Evolutionary conservation across 23 tunicate species (phyloP).

Genomic region (Trididemnum miniatum): DNA sequence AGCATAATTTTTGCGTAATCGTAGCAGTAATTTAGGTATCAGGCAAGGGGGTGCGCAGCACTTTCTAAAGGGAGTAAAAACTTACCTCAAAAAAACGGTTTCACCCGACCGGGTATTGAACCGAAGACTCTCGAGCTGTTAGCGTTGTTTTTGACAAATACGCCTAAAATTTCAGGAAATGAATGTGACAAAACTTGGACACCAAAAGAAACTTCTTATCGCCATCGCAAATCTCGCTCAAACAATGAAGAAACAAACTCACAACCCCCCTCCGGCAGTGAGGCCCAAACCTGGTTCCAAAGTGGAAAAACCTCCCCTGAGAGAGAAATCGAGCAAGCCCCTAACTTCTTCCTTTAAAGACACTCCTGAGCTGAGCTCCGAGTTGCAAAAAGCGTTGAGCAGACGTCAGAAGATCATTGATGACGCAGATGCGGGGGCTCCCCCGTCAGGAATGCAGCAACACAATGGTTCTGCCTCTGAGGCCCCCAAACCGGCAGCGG

Average conservation of each 20-base stretch:
- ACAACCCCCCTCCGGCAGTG: neutral
- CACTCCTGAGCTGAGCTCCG: conserved; percentile 32
- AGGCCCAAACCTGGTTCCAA: neutral
- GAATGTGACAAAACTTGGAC: conserved; percentile 44
- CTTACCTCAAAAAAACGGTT: too few species aligned
- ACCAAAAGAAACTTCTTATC: conserved; percentile 41
- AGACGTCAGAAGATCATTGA: conserved; percentile 48
- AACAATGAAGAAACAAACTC: neutral
- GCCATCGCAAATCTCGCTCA: conserved; percentile 22
- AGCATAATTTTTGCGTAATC: too few species aligned
- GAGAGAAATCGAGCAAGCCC: neutral
- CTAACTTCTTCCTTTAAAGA: conserved; percentile 26
- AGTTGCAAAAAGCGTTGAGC: conserved; percentile 52
- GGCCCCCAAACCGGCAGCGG: too few species aligned
- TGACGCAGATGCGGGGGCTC: too few species aligned
- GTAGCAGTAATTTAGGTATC: too few species aligned
- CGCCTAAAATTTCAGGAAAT: conserved; percentile 37
- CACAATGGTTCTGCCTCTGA: too few species aligned
- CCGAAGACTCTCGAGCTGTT: too few species aligned
- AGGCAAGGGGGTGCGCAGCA: too few species aligned
- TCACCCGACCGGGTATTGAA: too few species aligned
- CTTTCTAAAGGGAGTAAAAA: too few species aligned
- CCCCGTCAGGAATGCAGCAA: too few species aligned
- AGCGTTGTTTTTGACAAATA: too few species aligned
- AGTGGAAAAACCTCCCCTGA: neutral